phyloP scores from a whole-genome alignment of 2,113 vertebrate species.

The Dromiciops gliroides region DNA sequence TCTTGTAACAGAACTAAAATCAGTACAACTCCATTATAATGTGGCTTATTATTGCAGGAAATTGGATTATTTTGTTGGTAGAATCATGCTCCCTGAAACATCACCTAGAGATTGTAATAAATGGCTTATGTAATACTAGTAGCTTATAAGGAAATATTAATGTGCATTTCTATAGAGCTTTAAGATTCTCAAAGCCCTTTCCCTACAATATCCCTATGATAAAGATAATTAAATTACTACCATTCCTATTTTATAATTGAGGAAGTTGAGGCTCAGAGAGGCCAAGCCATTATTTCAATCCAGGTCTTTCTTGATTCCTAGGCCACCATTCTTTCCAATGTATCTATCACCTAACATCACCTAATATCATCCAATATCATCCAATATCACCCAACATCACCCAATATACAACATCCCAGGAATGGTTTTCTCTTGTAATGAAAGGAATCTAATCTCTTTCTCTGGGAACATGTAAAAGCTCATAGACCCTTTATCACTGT shows the following conservation, averaged over 20 bases:
- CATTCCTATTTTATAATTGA: background rate
- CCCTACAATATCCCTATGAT: background rate
- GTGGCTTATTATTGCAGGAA: background rate
- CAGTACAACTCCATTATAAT: background rate
- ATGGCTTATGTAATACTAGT: background rate
- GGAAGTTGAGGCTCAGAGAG: background rate
- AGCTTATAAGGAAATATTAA: background rate
- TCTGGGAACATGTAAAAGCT: background rate
- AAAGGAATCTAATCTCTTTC: background rate
- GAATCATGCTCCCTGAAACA: background rate
- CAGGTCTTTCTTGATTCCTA: background rate
- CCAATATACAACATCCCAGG: too few relatives aligned
- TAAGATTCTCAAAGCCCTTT: background rate
- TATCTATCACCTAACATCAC: too few relatives aligned
- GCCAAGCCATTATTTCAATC: background rate
- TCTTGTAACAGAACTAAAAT: background rate
- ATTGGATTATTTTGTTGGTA: background rate
- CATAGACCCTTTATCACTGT: background rate
- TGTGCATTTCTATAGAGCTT: background rate
- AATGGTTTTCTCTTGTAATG: background rate
- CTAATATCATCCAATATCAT: background rate
- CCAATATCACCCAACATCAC: background rate
- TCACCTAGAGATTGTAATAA: background rate
- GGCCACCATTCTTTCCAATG: background rate
- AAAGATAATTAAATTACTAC: background rate